Evolutionary conservation across 1,140 invertebrate genomes (phyloP).

Genomic region (Aphidius gifuensis): DNA sequence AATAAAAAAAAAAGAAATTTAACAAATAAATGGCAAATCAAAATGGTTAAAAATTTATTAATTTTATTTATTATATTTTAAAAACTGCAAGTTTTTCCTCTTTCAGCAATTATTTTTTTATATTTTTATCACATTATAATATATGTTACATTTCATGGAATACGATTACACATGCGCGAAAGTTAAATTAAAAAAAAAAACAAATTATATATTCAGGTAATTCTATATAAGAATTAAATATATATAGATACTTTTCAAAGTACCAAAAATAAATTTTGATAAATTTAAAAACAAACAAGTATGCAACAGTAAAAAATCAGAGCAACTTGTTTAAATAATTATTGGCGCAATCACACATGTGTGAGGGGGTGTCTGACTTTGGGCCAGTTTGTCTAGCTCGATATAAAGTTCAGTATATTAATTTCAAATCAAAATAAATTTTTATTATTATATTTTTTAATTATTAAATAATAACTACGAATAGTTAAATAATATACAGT

Average conservation of each 20-base stretch:
- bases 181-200: background rate
- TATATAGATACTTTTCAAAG: background rate
- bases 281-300: background rate
- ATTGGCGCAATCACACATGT: too few species aligned
- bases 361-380: too few species aligned
- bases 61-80: constrained; percentile 6
- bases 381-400: too few species aligned
- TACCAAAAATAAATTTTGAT: background rate
- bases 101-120: constrained; percentile 25
- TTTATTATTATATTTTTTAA: too few species aligned
- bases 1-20: constrained; percentile 38
- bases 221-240: too few species aligned
- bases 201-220: too few species aligned
- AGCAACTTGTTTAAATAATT: too few species aligned
- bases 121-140: constrained; percentile 46
- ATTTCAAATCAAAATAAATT: too few species aligned
- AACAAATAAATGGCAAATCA: background rate
- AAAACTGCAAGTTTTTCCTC: constrained; percentile 2
- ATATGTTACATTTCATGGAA: constrained; percentile 39
- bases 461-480: too few species aligned
- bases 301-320: background rate
- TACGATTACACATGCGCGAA: constrained; percentile 36
- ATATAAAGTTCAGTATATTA: too few species aligned
- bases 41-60: constrained; percentile 17
- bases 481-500: too few species aligned